Evolutionary conservation across 2,113 vertebrate species (phyloP).

Genomic region (Bos taurus): DNA sequence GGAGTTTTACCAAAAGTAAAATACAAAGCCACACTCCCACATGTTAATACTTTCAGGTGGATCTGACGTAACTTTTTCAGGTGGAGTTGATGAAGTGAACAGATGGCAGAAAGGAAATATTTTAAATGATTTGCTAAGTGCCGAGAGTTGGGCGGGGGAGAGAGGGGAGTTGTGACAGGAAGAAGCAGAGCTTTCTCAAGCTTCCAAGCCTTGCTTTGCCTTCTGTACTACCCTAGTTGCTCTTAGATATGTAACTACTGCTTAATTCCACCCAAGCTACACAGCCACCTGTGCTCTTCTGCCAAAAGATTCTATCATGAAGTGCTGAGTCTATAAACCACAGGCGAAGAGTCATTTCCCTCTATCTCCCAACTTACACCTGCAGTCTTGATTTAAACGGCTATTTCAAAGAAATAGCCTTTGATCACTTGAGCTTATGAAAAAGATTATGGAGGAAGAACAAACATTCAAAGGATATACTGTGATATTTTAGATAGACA

Average conservation of each 20-base stretch:
- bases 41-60: not conserved
- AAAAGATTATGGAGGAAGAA: not conserved
- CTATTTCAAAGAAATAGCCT: not conserved
- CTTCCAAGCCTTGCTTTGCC: not conserved
- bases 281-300: not conserved
- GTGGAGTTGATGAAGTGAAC: not conserved
- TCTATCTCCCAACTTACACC: not conserved
- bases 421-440: not conserved
- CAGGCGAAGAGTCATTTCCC: not conserved
- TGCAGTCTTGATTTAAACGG: not conserved
- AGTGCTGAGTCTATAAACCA: not conserved
- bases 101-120: not conserved
- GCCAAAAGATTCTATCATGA: not conserved
- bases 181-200: not conserved
- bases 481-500: conserved; percentile 8
- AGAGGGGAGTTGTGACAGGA: too few relatives aligned
- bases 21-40: not conserved
- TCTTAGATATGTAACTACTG: not conserved
- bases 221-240: not conserved
- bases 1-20: not conserved
- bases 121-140: not conserved
- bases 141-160: not conserved
- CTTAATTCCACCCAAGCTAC: not conserved
- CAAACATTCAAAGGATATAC: not conserved
- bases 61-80: not conserved